Conservation (phyloP, 2,113 vertebrate species). For the Andinoacara biseriatus region DNA sequence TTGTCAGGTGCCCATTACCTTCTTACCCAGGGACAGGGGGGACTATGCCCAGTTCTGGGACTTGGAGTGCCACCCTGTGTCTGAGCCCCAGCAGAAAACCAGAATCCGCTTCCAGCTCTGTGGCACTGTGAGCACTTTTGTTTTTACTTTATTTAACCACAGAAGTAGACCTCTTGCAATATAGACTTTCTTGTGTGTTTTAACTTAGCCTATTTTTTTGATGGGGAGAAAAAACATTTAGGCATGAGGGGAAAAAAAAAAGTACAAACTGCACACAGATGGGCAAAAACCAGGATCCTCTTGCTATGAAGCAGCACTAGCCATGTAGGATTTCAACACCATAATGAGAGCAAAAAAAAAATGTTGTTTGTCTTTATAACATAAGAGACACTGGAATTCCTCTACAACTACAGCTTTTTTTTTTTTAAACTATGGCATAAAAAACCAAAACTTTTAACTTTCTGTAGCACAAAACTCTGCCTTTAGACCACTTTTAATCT, state of each 20-base stretch:
- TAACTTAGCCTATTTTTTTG: neutral
- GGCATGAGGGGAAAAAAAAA: fast-evolving
- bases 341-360: neutral
- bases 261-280: neutral
- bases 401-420: neutral
- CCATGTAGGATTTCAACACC: neutral
- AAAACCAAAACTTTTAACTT: neutral
- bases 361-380: neutral
- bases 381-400: neutral
- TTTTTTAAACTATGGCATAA: neutral
- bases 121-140: constrained; percentile 83
- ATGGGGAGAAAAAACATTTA: too few species aligned
- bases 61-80: constrained; percentile 87
- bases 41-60: constrained; percentile 97
- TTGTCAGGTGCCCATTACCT: constrained; percentile 85
- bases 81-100: constrained; percentile 85
- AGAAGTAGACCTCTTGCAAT: neutral
- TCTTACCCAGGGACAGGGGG: constrained; percentile 89
- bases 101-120: constrained; percentile 89
- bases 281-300: neutral
- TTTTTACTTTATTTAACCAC: neutral
- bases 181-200: neutral
- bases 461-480: neutral
- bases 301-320: neutral
- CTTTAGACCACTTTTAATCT: neutral